These are phyloP conservation scores for Nezara viridula DNA, from an alignment of 2,888 invertebrate species.

Conservation along the genomic window DNA sequence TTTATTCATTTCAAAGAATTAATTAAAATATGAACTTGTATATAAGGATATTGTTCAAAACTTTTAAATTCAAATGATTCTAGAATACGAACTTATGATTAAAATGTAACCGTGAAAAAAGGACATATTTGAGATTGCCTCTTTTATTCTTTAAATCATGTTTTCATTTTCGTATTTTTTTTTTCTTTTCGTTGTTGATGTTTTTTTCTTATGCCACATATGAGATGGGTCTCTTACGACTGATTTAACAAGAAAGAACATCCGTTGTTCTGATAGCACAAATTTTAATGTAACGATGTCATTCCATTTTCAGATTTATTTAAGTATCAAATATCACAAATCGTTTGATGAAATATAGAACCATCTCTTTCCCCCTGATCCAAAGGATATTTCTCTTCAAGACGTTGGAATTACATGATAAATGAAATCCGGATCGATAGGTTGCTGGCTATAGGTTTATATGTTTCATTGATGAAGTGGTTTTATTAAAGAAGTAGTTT, in stretches of 20 bases:
- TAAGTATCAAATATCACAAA: not conserved
- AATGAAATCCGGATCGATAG: too few species aligned
- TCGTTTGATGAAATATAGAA: too few species aligned
- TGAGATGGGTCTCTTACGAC: not conserved
- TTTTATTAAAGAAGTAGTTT: too few species aligned
- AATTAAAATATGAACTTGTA: too few species aligned
- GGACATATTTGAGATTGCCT: not conserved
- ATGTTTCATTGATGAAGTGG: too few species aligned
- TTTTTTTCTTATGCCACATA: not conserved
- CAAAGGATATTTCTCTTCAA: too few species aligned
- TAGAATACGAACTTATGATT: not conserved
- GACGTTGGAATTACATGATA: too few species aligned
- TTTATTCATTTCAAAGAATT: too few species aligned
- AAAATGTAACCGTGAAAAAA: not conserved
- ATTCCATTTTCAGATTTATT: not conserved
- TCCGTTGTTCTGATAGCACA: not conserved
- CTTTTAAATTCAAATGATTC: not conserved
- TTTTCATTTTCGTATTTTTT: not conserved
- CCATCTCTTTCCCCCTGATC: not conserved
- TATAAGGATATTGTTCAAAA: too few species aligned
- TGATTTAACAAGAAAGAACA: not conserved
- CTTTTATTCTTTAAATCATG: not conserved
- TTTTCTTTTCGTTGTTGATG: not conserved
- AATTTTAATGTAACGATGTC: not conserved
- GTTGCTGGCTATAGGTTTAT: too few species aligned